Percentiles rank a stretch among this genome's conserved stretches.
Evolutionary conservation across 2,888 invertebrate genomes (phyloP).

Genomic region (Acrobasis suavella): DNA sequence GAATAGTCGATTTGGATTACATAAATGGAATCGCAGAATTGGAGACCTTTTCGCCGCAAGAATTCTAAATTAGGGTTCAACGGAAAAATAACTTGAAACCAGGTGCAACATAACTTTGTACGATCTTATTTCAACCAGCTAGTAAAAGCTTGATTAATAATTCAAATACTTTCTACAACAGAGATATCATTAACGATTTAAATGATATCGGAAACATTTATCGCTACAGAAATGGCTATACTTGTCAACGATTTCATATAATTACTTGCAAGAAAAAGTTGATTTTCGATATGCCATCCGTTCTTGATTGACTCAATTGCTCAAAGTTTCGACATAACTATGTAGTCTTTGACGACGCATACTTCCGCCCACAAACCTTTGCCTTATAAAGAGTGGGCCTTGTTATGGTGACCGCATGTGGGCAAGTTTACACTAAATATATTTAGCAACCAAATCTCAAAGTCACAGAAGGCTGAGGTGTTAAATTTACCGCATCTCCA

Average conservation of each 20-base stretch:
- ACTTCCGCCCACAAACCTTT: slow-evolving; percentile 66
- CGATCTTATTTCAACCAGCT: neutral
- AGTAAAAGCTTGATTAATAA: slow-evolving; percentile 21
- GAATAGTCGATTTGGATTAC: slow-evolving; percentile 35
- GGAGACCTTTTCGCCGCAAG: slow-evolving; percentile 43
- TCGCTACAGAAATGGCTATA: slow-evolving; percentile 3
- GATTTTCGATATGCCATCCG: slow-evolving; percentile 5
- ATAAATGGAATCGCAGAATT: slow-evolving; percentile 41
- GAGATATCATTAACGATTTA: slow-evolving; percentile 17
- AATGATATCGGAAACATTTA: slow-evolving; percentile 22
- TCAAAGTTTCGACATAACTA: slow-evolving; percentile 44
- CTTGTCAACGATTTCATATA: slow-evolving; percentile 8
- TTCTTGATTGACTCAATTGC: slow-evolving; percentile 12
- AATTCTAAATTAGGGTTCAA: slow-evolving; percentile 46
- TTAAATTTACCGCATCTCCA: slow-evolving; percentile 58
- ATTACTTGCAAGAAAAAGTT: slow-evolving; percentile 2
- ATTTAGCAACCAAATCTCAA: slow-evolving; percentile 56
- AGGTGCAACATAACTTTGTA: slow-evolving; percentile 5
- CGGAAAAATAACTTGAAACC: slow-evolving; percentile 32
- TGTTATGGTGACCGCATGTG: slow-evolving; percentile 58
- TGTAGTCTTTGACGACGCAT: slow-evolving; percentile 41
- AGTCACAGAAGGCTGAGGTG: slow-evolving; percentile 27
- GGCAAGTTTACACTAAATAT: slow-evolving; percentile 48
- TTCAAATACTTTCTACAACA: slow-evolving; percentile 12
- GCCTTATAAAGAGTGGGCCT: slow-evolving; percentile 67